Base-by-base conservation (phyloP, 2,888 invertebrate genomes). In the Julus scandinavius region DNA sequence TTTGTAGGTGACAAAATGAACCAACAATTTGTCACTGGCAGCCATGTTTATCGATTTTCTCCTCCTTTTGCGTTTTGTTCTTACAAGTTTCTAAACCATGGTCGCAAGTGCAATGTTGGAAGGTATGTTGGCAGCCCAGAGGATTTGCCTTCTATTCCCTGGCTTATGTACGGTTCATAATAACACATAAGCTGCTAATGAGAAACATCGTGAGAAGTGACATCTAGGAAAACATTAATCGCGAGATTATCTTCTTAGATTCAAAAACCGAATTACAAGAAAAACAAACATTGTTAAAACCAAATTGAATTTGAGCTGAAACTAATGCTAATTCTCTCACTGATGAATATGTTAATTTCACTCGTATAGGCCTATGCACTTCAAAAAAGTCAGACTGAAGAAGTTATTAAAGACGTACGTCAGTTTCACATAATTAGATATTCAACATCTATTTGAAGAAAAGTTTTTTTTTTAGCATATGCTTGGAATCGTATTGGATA, bases 111-210 rank as follows among this genome's bases (percentile, higher is more conserved):
- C 41, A 54, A 54, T 2, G 54, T 54, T 49, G 49, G 49, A 49
- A 49, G 9, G 11, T 7, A 54, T 11, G 13, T 54, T 54, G 54
- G 54, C 54, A 54, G 54, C 54, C 54, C 54, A 45, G 41, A 45
- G 41, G 41, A 45, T 45, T 45, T 45, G 2, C 41, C 41, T 6
- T 45, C 54, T 15, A 54, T 54, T 54, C 54, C 54, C 54, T 54
- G 11, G 54, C 54, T 54, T 7, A 9, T 54, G 54, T 54, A 54
- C 54, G 54, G 9, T 54, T 54, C 54, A 54, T 54, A 54, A 54
- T 54, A 54, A 54, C 54, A 54, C 54, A 54, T 54, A 54, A 54
- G 54, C 54, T 54, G 54, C 54, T 54, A 54, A 54, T 54, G 54
- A 54, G 54, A 54, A 11, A 54, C 54, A 15, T 9, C 54, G 54